Evolutionary conservation across 2,888 invertebrate genomes (phyloP), one percentile per base, ranked within the genome.

Genomic region (Nephrocerus scutellatus): DNA sequence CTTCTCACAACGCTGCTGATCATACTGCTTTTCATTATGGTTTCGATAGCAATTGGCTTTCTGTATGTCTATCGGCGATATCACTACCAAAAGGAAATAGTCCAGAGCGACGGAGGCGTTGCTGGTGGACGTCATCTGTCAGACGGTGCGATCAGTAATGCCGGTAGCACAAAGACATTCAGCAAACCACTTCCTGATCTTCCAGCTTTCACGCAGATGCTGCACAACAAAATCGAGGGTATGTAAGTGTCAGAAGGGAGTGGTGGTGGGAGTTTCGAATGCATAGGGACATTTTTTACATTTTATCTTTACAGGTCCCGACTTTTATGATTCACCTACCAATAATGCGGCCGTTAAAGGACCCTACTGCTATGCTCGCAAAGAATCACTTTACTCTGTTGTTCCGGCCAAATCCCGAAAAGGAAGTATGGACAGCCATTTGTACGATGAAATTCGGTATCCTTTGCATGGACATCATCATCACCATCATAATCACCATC

Each of bases 391-490:
- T 1, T 68, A 67, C 41, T 66, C 68, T 5, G 54, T 62, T 3
- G 51, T 65, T 5, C 43, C 57, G 20, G 64, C 66, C 3, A 62
- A 64, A 37, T 63, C 63, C 1, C 58, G 66, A n/a, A 67, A 68
- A 30, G 59, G 59, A 28, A 67, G 66, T 28, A 47, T 63, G 32
- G 66, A 67, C 15, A 64, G 65, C 15, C 68, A 67, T 50, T 48
- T 69, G 12, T 70, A 60, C 34, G 63, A 59, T 44, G 68, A 68
- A 49, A 68, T 68, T 39, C 63, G 63, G 23, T 68, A 68, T 48
- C 58, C 56, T 3, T 47, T 52, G 25, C 40, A 52, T 4, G 26
- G 44, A 24, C 48, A 50, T 7, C 46, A 44, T 35, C 58, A 56
- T 19, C 59, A 60, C 15, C 54, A 54, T 15, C 54, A 54, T 19